These are phyloP conservation scores for Temnothorax nylanderi DNA, from an alignment of 1,140 invertebrate genomes.

Conservation along the genomic window DNA sequence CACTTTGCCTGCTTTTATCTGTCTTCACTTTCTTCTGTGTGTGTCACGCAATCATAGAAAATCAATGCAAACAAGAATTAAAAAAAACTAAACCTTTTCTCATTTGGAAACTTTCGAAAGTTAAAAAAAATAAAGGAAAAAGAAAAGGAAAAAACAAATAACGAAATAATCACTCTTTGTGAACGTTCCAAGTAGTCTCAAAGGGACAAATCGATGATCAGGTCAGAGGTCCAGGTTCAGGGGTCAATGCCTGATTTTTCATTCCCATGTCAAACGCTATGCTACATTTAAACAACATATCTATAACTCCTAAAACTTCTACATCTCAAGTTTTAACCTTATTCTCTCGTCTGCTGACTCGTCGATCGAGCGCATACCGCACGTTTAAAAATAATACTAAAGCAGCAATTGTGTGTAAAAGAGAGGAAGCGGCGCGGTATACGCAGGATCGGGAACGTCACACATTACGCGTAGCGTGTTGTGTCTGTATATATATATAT, in stretches of 20 bases:
- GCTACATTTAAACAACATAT: slow-evolving; percentile 73
- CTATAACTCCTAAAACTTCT: slow-evolving; percentile 72
- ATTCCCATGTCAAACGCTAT: slow-evolving; percentile 81
- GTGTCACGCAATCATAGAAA: slow-evolving; percentile 3
- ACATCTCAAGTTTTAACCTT: slow-evolving; percentile 60
- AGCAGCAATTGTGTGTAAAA: slow-evolving; percentile 59
- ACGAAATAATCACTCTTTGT: slow-evolving; percentile 61
- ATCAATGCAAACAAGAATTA: slow-evolving; percentile 32
- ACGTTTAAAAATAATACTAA: slow-evolving; percentile 69
- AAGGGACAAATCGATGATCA: slow-evolving; percentile 64
- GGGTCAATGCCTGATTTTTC: slow-evolving; percentile 71
- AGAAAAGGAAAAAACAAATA: neutral
- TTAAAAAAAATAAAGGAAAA: slow-evolving; percentile 43
- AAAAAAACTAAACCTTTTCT: slow-evolving; percentile 20
- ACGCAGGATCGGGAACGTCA: slow-evolving; percentile 57
- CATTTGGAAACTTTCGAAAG: slow-evolving; percentile 28
- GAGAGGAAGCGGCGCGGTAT: slow-evolving; percentile 58
- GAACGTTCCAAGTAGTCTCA: slow-evolving; percentile 68
- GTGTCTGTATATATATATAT: neutral
- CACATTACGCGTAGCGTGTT: slow-evolving; percentile 37
- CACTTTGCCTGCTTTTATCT: slow-evolving; percentile 57
- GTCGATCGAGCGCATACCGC: slow-evolving; percentile 64
- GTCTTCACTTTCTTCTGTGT: slow-evolving; percentile 47
- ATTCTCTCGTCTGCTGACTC: slow-evolving; percentile 45
- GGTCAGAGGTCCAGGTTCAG: slow-evolving; percentile 70